Evolutionary conservation across 2,888 invertebrate species (phyloP).

Genomic region (Pachycephus smyrnensis): DNA sequence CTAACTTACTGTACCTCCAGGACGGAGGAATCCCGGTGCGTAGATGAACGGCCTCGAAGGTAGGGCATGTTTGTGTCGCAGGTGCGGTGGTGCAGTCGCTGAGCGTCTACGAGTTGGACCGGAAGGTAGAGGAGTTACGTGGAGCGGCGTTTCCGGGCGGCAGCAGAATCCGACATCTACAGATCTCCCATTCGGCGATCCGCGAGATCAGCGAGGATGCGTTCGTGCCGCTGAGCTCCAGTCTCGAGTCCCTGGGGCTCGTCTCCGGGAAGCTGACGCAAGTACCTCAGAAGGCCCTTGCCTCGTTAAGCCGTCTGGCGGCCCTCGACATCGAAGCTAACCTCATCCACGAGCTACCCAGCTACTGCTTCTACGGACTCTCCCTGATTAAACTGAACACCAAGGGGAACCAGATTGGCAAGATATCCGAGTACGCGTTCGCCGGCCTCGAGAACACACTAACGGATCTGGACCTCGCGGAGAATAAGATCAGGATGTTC

Average conservation of each 20-base stretch:
- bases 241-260: conserved; percentile 81
- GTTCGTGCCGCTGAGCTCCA: conserved; percentile 55
- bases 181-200: conserved; percentile 78
- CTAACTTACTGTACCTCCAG: neutral
- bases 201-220: conserved; percentile 64
- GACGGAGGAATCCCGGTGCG: neutral
- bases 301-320: conserved; percentile 77
- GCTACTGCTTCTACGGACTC: conserved; percentile 90
- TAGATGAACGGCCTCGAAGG: neutral
- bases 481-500: conserved; percentile 86
- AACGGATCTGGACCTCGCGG: conserved; percentile 86
- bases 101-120: conserved; percentile 90
- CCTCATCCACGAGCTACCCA: conserved; percentile 84
- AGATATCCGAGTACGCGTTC: conserved; percentile 87
- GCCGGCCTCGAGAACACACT: conserved; percentile 81
- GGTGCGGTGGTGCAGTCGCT: conserved; percentile 79
- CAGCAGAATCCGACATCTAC: conserved; percentile 78
- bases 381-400: conserved; percentile 84
- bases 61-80: conserved; percentile 29
- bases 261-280: conserved; percentile 80
- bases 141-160: conserved; percentile 80
- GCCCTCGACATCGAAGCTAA: conserved; percentile 87
- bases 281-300: conserved; percentile 83
- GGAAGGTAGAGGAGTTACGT: conserved; percentile 80
- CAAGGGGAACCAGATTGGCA: conserved; percentile 84